Evolutionary conservation across 2,113 vertebrate genomes (phyloP).

Genomic region (Sylvia atricapilla): DNA sequence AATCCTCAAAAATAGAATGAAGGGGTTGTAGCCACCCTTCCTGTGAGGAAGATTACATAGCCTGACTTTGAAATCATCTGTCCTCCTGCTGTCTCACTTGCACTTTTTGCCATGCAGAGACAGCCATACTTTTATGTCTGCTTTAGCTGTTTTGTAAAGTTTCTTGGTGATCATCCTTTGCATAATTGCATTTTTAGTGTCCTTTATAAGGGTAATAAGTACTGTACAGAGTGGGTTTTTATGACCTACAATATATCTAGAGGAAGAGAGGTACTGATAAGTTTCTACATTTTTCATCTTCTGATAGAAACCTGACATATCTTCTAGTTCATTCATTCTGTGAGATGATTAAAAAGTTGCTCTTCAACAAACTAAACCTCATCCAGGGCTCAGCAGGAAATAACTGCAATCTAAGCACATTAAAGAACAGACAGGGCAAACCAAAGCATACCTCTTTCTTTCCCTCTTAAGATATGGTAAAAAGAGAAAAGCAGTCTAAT

Average conservation of each 20-base stretch:
- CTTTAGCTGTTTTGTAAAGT: constrained; percentile 4
- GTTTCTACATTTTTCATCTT: constrained; percentile 49
- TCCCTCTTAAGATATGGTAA: background rate
- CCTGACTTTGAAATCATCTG: background rate
- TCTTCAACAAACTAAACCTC: constrained; percentile 55
- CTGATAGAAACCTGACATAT: constrained; percentile 41
- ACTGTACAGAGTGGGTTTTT: background rate
- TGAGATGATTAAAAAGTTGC: constrained; percentile 62
- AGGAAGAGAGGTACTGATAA: constrained; percentile 37
- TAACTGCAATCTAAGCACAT: constrained; percentile 54
- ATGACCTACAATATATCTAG: background rate
- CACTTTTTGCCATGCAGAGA: background rate
- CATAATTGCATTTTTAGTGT: constrained; percentile 35
- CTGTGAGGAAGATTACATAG: background rate
- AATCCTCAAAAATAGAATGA: background rate
- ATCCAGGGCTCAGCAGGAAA: constrained; percentile 53
- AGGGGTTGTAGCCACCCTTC: background rate
- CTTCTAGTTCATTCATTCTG: constrained; percentile 38
- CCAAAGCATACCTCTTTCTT: constrained; percentile 14
- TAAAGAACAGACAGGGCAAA: constrained; percentile 39
- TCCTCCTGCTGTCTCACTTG: background rate
- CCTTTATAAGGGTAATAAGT: constrained; percentile 12
- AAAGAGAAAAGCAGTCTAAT: constrained; percentile 36
- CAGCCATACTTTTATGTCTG: background rate
- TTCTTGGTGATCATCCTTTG: background rate